Conservation (phyloP, 2,797 vertebrate species). For the Muscicapa striata region DNA sequence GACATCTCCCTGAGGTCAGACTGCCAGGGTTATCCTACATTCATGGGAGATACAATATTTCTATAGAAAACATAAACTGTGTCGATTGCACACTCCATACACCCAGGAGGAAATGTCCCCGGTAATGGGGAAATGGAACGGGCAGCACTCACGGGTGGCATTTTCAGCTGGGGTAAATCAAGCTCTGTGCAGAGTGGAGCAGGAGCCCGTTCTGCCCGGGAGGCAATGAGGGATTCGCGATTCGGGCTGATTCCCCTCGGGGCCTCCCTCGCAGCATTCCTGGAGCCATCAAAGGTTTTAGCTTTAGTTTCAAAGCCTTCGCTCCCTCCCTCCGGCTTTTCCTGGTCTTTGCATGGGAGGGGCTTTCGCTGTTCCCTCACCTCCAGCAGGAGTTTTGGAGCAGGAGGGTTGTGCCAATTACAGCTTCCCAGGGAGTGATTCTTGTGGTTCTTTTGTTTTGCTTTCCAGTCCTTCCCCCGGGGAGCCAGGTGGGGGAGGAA, state of each 20-base stretch:
- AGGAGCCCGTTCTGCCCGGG: background rate
- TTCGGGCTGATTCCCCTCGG: fast-evolving
- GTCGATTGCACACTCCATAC: background rate
- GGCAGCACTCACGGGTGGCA: background rate
- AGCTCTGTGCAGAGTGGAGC: background rate
- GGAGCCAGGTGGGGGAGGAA: slow-evolving; percentile 64
- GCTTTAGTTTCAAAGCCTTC: background rate
- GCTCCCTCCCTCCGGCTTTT: background rate
- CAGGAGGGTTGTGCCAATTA: background rate
- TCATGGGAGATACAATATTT: background rate
- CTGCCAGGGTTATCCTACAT: fast-evolving
- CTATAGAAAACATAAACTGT: background rate
- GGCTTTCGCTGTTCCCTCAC: background rate
- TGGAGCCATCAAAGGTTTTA: background rate
- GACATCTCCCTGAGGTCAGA: background rate
- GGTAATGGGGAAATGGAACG: background rate
- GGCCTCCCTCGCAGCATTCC: background rate
- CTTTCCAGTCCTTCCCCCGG: background rate
- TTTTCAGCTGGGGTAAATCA: background rate
- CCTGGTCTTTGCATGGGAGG: background rate
- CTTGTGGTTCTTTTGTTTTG: slow-evolving; percentile 53
- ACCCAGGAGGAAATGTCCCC: background rate
- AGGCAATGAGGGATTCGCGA: background rate
- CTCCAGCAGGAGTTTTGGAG: background rate
- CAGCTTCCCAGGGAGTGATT: background rate